phyloP scores from a whole-genome alignment of 1,140 invertebrate species.

The Trichonephila clavata region DNA sequence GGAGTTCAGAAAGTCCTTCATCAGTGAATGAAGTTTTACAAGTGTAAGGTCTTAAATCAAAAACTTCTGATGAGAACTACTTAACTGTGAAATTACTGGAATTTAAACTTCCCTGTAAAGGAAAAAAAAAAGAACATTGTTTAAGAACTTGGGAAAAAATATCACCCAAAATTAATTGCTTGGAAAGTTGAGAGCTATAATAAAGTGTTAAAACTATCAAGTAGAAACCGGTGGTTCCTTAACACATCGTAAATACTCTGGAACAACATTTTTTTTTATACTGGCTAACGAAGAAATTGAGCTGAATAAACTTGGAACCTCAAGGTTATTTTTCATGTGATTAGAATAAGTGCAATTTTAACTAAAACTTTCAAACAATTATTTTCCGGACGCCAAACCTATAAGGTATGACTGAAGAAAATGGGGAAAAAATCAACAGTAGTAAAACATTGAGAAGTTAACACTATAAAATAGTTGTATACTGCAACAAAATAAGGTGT shows the following conservation, averaged over 20 bases:
- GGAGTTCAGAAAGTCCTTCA: neutral
- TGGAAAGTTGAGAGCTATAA: neutral
- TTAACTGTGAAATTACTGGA: neutral
- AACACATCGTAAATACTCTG: neutral
- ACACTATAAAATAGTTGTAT: no score
- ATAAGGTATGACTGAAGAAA: no score
- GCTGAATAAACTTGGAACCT: no score
- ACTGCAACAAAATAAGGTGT: no score
- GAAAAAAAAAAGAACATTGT: neutral
- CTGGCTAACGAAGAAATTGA: no score
- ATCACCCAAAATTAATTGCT: neutral
- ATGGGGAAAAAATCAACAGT: no score
- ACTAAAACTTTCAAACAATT: no score
- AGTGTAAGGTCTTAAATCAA: neutral
- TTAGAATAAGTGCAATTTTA: no score
- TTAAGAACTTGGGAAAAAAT: neutral
- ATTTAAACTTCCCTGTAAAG: neutral
- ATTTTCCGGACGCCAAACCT: no score
- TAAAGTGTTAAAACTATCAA: neutral
- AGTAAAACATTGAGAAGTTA: no score
- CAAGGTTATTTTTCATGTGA: no score
- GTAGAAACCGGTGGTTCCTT: neutral
- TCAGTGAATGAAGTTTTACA: neutral
- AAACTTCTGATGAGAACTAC: neutral
- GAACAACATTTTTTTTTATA: neutral